Percentiles rank a stretch among this genome's conserved stretches.
These are phyloP conservation scores for Branchellion lobata DNA, from an alignment of 2,888 invertebrate species.

Conservation along the genomic window DNA sequence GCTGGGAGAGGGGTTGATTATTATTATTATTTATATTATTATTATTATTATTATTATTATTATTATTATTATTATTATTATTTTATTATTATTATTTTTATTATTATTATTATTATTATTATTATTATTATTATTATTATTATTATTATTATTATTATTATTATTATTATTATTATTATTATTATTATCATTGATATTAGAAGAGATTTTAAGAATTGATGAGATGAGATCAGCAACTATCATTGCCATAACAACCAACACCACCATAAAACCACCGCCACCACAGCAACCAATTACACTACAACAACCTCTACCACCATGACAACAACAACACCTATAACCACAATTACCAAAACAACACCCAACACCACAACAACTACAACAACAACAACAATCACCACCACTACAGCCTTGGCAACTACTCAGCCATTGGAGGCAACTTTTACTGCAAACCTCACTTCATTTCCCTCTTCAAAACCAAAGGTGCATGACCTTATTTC, in stretches of 20 bases:
- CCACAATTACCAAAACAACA: no score
- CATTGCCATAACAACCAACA: no score
- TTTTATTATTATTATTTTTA: neutral
- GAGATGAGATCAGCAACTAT: no score
- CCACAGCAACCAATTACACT: no score
- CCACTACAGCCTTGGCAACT: constrained; percentile 53
- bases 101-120: neutral
- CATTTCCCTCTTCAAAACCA: constrained; percentile 54
- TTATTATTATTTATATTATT: constrained; percentile 8
- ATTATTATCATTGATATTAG: neutral
- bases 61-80: neutral
- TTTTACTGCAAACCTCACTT: constrained; percentile 56
- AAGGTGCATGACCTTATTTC: constrained; percentile 50
- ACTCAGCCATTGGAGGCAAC: constrained; percentile 53
- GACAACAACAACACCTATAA: no score
- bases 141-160: constrained; percentile 2
- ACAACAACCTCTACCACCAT: no score
- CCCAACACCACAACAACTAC: neutral
- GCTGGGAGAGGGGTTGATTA: neutral
- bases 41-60: neutral
- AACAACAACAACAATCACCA: neutral
- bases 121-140: neutral
- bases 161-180: neutral
- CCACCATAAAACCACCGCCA: no score
- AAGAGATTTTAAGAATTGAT: no score